Evolutionary conservation across 2,888 invertebrate species (phyloP).

Genomic region (Orthonychiurus folsomi): DNA sequence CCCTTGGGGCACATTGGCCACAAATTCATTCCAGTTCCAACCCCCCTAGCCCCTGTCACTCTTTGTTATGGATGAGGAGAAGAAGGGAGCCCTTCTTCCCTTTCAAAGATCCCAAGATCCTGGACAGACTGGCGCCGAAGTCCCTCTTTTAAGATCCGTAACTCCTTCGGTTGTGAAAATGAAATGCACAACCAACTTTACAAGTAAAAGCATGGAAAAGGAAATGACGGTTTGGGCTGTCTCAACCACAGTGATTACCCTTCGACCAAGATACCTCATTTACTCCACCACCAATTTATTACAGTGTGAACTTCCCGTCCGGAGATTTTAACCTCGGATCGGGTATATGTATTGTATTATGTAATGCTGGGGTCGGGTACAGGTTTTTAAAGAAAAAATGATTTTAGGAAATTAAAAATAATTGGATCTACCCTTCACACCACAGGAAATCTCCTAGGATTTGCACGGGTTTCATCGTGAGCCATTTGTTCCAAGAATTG

Average conservation of each 20-base stretch:
- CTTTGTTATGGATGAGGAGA: conserved; percentile 1
- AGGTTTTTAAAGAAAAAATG: background rate
- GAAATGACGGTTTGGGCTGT: background rate
- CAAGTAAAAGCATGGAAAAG: background rate
- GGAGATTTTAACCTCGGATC: background rate
- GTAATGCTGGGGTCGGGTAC: background rate
- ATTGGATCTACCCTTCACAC: background rate
- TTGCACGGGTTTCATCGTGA: background rate
- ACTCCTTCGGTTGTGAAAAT: background rate
- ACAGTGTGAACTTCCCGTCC: background rate
- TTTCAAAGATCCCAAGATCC: background rate
- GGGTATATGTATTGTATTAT: background rate
- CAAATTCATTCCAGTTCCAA: background rate
- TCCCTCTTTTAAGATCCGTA: background rate
- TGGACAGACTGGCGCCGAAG: background rate
- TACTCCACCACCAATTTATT: conserved; percentile 1
- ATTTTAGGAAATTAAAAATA: background rate
- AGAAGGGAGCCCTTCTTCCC: background rate
- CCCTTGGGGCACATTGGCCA: background rate
- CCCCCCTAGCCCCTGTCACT: background rate
- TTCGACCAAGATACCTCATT: conserved; percentile 1
- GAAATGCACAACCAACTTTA: background rate
- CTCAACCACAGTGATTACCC: background rate
- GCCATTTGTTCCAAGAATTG: background rate
- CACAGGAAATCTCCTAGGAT: background rate